Percentiles rank a stretch among this genome's conserved stretches.
These are phyloP conservation scores for Drosophila murphyi DNA, from an alignment of 1,140 invertebrate species.

Conservation along the genomic window DNA sequence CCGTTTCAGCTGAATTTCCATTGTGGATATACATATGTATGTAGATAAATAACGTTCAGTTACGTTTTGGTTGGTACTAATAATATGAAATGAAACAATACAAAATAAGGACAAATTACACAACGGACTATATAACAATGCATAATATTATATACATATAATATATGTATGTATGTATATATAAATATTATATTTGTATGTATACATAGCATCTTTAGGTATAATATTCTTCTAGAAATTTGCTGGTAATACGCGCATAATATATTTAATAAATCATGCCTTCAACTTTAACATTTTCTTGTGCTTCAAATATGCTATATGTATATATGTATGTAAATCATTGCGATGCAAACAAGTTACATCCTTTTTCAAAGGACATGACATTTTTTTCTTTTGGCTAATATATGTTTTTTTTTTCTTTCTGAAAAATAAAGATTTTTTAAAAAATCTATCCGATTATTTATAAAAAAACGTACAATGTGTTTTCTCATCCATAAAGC, in stretches of 20 bases:
- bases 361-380: slow-evolving; percentile 19
- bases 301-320: slow-evolving; percentile 1
- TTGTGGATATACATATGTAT: background rate
- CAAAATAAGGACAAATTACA: slow-evolving; percentile 60
- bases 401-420: slow-evolving; percentile 8
- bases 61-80: slow-evolving; percentile 45
- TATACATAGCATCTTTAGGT: slow-evolving; percentile 71
- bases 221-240: slow-evolving; percentile 49
- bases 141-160: slow-evolving; percentile 5
- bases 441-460: slow-evolving; percentile 39
- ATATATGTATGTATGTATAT: slow-evolving; percentile 18
- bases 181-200: slow-evolving; percentile 49
- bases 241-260: slow-evolving; percentile 60
- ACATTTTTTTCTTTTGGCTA: slow-evolving; percentile 9
- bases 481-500: slow-evolving; percentile 55
- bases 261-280: slow-evolving; percentile 37
- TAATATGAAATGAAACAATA: slow-evolving; percentile 54
- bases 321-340: background rate
- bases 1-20: slow-evolving; percentile 4
- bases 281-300: slow-evolving; percentile 16
- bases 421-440: slow-evolving; percentile 29
- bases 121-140: slow-evolving; percentile 58
- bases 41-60: slow-evolving; percentile 39
- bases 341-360: background rate
- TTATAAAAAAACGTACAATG: slow-evolving; percentile 46